Evolutionary conservation across 1,140 invertebrate genomes (phyloP).

Genomic region (Drosophila kepulauana): DNA sequence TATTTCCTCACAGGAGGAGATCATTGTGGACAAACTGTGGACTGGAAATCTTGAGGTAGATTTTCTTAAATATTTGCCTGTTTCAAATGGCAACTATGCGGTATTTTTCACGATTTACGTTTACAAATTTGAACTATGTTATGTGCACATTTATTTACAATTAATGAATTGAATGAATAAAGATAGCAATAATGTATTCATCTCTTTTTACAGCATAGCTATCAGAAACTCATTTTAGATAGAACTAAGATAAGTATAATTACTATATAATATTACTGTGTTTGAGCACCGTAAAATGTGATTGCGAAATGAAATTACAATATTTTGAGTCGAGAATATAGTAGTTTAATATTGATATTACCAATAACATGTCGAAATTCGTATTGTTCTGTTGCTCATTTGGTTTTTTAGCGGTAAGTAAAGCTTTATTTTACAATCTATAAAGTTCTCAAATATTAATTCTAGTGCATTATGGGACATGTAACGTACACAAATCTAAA

Average conservation of each 20-base stretch:
- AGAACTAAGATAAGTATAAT: not conserved
- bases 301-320: not conserved
- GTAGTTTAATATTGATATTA: not conserved
- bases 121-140: not conserved
- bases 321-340: not conserved
- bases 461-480: not conserved
- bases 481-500: constrained; percentile 41
- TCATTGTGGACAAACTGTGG: constrained; percentile 5
- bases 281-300: not conserved
- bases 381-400: not conserved
- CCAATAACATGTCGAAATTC: not conserved
- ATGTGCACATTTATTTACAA: not conserved
- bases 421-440: not conserved
- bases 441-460: not conserved
- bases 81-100: not conserved
- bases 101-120: not conserved
- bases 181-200: too few species aligned
- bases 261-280: not conserved
- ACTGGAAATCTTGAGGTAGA: constrained; percentile 1
- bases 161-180: not conserved
- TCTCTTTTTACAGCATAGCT: too few species aligned
- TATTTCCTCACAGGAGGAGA: not conserved
- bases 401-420: constrained; percentile 1
- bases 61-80: not conserved
- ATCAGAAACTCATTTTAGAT: too few species aligned